phyloP scores from a whole-genome alignment of 2,113 vertebrate species.

The Vireo altiloquus region DNA sequence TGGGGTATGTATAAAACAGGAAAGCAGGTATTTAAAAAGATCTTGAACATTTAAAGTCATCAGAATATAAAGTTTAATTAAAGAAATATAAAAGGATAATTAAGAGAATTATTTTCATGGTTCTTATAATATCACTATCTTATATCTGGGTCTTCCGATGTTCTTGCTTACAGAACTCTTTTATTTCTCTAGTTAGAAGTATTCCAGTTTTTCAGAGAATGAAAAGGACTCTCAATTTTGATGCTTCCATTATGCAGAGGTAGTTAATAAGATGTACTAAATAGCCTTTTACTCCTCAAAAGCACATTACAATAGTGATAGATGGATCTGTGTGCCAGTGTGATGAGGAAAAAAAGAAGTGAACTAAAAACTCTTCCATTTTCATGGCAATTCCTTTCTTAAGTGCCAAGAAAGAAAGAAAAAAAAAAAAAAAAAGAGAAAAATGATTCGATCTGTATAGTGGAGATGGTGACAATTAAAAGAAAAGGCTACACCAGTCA shows the following conservation, averaged over 20 bases:
- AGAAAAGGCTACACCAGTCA: constrained; percentile 38
- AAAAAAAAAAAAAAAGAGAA: too few species aligned
- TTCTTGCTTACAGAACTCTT: neutral
- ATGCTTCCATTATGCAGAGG: neutral
- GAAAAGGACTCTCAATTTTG: neutral
- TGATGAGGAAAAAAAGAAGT: neutral
- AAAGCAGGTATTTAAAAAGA: neutral
- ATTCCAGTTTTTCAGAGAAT: neutral
- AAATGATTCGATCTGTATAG: neutral
- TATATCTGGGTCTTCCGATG: neutral
- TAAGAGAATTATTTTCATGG: neutral
- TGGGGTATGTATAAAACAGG: neutral
- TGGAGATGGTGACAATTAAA: constrained; percentile 24
- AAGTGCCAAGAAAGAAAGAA: neutral
- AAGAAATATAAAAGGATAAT: neutral
- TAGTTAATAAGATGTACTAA: constrained; percentile 6
- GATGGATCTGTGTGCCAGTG: neutral
- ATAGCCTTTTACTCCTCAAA: constrained; percentile 19
- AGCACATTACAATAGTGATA: neutral
- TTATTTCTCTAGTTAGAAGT: constrained; percentile 1
- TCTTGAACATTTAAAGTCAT: neutral
- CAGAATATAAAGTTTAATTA: neutral
- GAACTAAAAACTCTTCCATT: neutral
- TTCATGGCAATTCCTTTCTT: neutral
- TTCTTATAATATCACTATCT: neutral